Percentiles rank a stretch among this genome's conserved stretches.
These are phyloP conservation scores for Dusona sp. DNA, from an alignment of 2,888 invertebrate species.

Conservation along the genomic window DNA sequence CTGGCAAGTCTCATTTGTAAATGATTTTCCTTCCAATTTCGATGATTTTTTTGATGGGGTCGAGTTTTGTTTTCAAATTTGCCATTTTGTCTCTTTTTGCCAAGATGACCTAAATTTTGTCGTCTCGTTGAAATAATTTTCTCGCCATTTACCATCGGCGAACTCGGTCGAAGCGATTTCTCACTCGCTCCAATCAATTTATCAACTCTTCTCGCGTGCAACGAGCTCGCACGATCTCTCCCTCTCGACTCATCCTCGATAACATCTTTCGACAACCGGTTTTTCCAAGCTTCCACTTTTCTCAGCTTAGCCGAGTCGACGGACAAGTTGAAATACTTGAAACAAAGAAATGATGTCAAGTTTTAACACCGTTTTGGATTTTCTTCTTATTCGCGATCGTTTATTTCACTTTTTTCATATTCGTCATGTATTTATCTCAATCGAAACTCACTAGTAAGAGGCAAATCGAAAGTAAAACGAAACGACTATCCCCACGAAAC, in stretches of 20 bases:
- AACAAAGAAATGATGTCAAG: slow-evolving; percentile 20
- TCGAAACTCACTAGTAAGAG: slow-evolving; percentile 58
- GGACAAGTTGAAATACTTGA: slow-evolving; percentile 45
- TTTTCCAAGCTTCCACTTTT: not conserved
- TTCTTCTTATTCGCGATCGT: not conserved
- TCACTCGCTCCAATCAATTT: slow-evolving; percentile 48
- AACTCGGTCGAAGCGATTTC: slow-evolving; percentile 39
- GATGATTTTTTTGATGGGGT: not conserved
- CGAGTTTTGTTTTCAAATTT: not conserved
- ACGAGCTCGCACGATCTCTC: not conserved
- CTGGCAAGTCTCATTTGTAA: not conserved
- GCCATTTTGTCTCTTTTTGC: not conserved
- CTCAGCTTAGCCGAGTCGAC: slow-evolving; percentile 12
- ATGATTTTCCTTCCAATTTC: not conserved
- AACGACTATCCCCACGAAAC: slow-evolving; percentile 43
- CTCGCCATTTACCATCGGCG: slow-evolving; percentile 2
- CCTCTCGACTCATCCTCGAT: slow-evolving; percentile 4
- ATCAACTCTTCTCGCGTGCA: slow-evolving; percentile 29
- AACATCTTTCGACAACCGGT: not conserved
- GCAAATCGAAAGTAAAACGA: slow-evolving; percentile 18
- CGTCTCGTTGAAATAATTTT: not conserved
- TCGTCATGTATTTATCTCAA: not conserved
- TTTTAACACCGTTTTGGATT: not conserved
- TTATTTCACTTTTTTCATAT: not conserved
- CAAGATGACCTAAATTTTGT: not conserved